These are phyloP conservation scores for Epicauta chinensis DNA, from an alignment of 1,140 invertebrate species.

Conservation along the genomic window DNA sequence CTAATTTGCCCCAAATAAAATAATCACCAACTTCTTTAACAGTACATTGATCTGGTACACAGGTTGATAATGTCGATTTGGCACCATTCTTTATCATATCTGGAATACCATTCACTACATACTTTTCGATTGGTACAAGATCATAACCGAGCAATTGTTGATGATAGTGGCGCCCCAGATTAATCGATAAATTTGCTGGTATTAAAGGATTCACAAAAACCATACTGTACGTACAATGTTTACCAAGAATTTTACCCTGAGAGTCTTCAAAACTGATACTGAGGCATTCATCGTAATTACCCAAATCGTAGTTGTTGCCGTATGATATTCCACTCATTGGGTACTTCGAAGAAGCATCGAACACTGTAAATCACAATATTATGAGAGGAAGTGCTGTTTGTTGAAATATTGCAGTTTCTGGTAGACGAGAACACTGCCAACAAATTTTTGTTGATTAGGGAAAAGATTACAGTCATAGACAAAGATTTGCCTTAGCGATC, in stretches of 20 bases:
- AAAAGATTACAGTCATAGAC: too few species aligned
- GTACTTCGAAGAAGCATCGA: conserved; percentile 12
- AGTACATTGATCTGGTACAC: conserved; percentile 6
- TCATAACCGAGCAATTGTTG: too few species aligned
- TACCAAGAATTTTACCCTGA: conserved; percentile 1
- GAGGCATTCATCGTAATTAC: conserved; percentile 11
- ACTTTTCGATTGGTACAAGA: too few species aligned
- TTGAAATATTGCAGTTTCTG: not conserved
- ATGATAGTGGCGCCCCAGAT: too few species aligned
- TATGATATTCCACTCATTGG: conserved; percentile 7
- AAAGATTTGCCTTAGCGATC: too few species aligned
- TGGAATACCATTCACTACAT: too few species aligned
- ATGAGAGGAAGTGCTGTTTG: not conserved
- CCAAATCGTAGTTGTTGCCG: conserved; percentile 7
- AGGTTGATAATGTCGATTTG: not conserved
- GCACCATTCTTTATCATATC: not conserved
- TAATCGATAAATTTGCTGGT: too few species aligned
- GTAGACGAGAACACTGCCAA: too few species aligned
- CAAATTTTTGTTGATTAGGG: too few species aligned
- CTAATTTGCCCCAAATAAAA: conserved; percentile 4
- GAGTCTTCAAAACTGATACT: not conserved
- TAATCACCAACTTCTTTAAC: conserved; percentile 2
- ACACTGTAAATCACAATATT: conserved; percentile 6
- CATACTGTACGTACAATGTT: not conserved
- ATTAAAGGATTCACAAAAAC: conserved; percentile 1